Conservation (phyloP, 2,888 invertebrate species). For the Monoplex corrugatus region DNA sequence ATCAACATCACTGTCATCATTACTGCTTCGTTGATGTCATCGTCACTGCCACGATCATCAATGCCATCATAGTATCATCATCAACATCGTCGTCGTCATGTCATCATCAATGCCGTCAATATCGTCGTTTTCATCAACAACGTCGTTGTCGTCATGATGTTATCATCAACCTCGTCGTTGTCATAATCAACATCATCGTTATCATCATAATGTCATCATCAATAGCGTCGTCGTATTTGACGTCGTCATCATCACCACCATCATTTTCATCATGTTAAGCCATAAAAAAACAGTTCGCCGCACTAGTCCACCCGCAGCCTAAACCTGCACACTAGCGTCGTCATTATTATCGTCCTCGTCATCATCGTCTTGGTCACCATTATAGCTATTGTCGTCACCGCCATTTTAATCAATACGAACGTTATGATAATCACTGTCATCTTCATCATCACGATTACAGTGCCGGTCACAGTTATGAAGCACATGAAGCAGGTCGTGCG, state of each 20-base stretch:
- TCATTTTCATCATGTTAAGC: too few species aligned
- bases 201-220: background rate
- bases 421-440: constrained; percentile 6
- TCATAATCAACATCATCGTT: background rate
- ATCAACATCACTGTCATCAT: background rate
- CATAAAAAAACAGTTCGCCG: too few species aligned
- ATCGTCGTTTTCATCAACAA: background rate
- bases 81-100: background rate
- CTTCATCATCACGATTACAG: background rate
- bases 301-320: too few species aligned
- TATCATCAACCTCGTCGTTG: background rate
- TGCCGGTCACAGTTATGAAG: too few species aligned
- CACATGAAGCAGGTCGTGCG: too few species aligned
- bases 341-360: background rate
- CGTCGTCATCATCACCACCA: constrained; percentile 21
- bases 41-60: background rate
- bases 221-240: background rate
- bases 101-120: background rate
- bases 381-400: background rate
- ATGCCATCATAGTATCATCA: background rate
- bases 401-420: background rate
- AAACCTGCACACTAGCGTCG: background rate
- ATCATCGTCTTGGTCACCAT: background rate
- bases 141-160: background rate
- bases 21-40: too few species aligned